Conservation (phyloP, 2,797 vertebrate genomes). For the Phalloptychus januarius region DNA sequence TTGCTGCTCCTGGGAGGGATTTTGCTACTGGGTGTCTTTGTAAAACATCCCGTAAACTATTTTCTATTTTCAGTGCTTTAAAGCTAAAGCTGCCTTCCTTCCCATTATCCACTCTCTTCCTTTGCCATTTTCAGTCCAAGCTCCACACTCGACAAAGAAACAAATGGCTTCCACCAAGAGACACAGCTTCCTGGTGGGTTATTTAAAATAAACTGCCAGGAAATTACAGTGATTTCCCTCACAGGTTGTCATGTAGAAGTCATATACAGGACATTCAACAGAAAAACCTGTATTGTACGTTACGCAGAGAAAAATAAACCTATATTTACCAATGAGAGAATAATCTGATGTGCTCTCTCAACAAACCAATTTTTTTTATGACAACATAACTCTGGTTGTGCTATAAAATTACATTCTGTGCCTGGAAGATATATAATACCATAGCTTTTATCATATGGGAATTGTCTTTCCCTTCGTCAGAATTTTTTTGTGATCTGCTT, state of each 20-base stretch:
- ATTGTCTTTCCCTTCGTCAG: background rate
- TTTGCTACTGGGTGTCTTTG: slow-evolving; percentile 49
- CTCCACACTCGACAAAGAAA: slow-evolving; percentile 36
- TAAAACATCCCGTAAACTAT: slow-evolving; percentile 4
- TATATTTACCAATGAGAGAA: slow-evolving; percentile 65
- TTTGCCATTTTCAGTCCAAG: slow-evolving; percentile 49
- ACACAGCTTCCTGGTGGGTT: slow-evolving; percentile 30
- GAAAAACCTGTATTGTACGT: slow-evolving; percentile 37
- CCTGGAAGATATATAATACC: too few species aligned
- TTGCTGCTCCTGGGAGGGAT: slow-evolving; percentile 59
- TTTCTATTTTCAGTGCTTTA: slow-evolving; percentile 29
- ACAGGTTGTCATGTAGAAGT: slow-evolving; percentile 26
- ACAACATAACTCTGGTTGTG: too few species aligned
- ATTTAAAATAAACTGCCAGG: slow-evolving; percentile 49
- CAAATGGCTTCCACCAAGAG: slow-evolving; percentile 27
- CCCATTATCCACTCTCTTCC: slow-evolving; percentile 38
- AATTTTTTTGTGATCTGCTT: background rate
- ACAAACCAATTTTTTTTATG: slow-evolving; percentile 42
- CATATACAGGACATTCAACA: slow-evolving; percentile 36
- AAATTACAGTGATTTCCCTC: slow-evolving; percentile 59
- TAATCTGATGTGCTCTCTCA: slow-evolving; percentile 57
- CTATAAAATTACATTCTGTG: too few species aligned
- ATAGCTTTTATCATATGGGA: background rate
- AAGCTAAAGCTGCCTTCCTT: slow-evolving; percentile 39
- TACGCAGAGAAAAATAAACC: slow-evolving; percentile 41